A percentile compares a stretch with the other conserved stretches of the same genome.
These are phyloP conservation scores for Arctopsyche grandis DNA, from an alignment of 1,140 invertebrate species.

Conservation along the genomic window DNA sequence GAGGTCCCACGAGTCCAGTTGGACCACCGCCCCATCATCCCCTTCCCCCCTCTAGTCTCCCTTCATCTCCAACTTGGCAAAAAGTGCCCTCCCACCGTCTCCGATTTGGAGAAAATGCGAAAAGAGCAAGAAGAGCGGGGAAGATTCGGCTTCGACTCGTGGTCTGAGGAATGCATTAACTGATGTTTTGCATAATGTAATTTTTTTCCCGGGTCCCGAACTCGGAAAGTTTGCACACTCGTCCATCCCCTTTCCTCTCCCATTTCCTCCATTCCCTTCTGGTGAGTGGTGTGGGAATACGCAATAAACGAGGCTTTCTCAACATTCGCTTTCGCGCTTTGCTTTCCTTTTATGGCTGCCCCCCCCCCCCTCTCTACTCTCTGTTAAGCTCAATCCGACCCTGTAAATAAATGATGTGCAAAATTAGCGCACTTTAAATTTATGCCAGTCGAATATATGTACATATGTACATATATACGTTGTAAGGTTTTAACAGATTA, in stretches of 20 bases:
- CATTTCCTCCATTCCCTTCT: not conserved
- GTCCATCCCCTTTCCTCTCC: not conserved
- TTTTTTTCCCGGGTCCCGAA: conserved; percentile 28
- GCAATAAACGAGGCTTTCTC: conserved; percentile 16
- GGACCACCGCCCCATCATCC: not conserved
- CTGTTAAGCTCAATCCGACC: no score
- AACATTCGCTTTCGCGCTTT: conserved; percentile 17
- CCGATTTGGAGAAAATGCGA: not conserved
- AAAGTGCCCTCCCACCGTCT: not conserved
- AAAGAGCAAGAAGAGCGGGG: not conserved
- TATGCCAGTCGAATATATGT: no score
- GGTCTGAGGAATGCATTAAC: conserved; percentile 37
- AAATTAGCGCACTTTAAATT: no score
- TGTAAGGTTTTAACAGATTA: no score
- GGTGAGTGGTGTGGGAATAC: conserved; percentile 1
- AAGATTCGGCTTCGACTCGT: conserved; percentile 4
- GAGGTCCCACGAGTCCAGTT: conserved; percentile 38
- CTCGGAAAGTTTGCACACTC: not conserved
- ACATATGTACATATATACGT: no score
- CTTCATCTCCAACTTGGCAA: not conserved
- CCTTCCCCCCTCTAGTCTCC: no score
- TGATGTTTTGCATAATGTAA: conserved; percentile 45
- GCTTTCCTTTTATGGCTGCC: not conserved
- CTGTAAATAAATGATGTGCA: no score
- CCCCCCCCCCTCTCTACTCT: not conserved